A percentile compares a stretch with the other conserved stretches of the same genome.
Conservation (phyloP, 2,888 invertebrate species). For the Podabrus alpinus region DNA sequence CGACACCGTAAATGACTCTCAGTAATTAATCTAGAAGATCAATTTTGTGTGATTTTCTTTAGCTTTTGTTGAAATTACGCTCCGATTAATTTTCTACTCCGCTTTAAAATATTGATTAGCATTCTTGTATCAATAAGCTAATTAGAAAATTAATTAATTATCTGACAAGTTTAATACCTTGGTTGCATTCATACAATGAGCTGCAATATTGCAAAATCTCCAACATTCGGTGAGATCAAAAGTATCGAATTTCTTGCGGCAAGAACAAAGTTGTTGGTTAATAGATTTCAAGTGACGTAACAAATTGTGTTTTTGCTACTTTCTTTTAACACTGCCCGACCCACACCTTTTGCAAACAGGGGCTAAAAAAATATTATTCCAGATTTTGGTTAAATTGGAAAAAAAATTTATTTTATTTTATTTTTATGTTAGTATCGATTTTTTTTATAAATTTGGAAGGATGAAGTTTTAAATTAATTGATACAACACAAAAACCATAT, state of each 20-base stretch:
- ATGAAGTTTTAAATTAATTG: slow-evolving; percentile 11
- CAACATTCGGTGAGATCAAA: slow-evolving; percentile 20
- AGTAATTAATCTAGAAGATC: slow-evolving; percentile 9
- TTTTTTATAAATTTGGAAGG: background rate
- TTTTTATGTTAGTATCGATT: background rate
- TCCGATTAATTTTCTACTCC: background rate
- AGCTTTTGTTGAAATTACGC: background rate
- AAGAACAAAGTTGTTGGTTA: slow-evolving; percentile 25
- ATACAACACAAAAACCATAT: slow-evolving; percentile 18
- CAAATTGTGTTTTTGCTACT: slow-evolving; percentile 29
- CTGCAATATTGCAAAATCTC: background rate
- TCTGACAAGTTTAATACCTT: background rate
- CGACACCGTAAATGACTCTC: slow-evolving; percentile 13
- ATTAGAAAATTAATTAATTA: background rate
- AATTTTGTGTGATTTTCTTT: background rate
- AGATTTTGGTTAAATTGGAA: background rate
- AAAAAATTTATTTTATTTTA: background rate
- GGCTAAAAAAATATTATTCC: background rate
- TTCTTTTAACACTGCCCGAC: slow-evolving; percentile 6
- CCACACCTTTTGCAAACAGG: background rate
- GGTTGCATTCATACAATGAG: background rate
- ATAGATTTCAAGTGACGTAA: slow-evolving; percentile 33
- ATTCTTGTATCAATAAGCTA: background rate
- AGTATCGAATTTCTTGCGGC: slow-evolving; percentile 28
- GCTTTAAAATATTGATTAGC: background rate